These are phyloP conservation scores for Melanotaenia pygmaea DNA, from an alignment of 2,797 vertebrate species.

Conservation along the genomic window DNA sequence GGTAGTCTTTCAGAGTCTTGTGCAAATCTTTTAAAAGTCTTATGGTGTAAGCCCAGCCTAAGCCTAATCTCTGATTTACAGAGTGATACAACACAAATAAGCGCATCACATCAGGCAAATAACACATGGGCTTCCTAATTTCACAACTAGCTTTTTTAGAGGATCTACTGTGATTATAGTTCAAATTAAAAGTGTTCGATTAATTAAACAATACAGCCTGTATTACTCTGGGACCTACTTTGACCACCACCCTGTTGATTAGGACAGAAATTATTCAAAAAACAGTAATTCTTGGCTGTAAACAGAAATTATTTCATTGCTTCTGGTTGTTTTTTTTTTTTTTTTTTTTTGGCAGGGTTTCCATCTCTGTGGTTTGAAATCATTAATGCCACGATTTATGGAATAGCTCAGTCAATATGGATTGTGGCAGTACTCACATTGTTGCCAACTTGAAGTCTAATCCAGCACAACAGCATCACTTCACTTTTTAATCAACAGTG, in stretches of 20 bases:
- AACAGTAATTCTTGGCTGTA: too few relatives aligned
- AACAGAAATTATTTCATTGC: too few relatives aligned
- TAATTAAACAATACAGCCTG: background rate
- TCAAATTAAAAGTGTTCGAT: background rate
- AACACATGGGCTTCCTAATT: too few relatives aligned
- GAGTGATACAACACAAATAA: too few relatives aligned
- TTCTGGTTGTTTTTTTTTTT: too few relatives aligned
- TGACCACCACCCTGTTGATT: background rate
- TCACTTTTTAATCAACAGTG: slow-evolving; percentile 19
- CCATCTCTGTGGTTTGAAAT: background rate
- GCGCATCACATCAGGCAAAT: background rate
- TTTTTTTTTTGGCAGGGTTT: background rate
- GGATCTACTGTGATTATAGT: too few relatives aligned
- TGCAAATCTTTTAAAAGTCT: too few relatives aligned
- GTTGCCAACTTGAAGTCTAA: background rate
- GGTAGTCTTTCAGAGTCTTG: too few relatives aligned
- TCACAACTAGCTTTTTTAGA: too few relatives aligned
- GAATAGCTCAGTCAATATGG: slow-evolving; percentile 17
- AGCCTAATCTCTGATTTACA: too few relatives aligned
- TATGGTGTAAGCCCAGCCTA: too few relatives aligned
- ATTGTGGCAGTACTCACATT: background rate
- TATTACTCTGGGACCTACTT: background rate
- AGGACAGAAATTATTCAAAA: background rate
- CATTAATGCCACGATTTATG: background rate
- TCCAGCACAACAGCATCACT: slow-evolving; percentile 4